Evolutionary conservation across 2,797 vertebrate genomes (phyloP).

Genomic region (Melanotaenia boesemani): DNA sequence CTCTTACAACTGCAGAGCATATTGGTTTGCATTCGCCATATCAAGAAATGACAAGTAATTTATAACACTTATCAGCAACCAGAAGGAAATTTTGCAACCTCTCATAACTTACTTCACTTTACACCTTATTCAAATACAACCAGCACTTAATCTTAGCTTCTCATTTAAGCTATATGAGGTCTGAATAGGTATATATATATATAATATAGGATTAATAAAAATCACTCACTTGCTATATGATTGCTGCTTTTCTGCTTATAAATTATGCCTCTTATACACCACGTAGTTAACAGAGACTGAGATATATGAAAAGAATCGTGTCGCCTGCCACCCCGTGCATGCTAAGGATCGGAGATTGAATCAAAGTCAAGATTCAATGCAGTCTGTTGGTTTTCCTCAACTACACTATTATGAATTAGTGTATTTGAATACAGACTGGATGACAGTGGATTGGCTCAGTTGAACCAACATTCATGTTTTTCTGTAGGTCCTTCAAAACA

Average conservation of each 20-base stretch:
- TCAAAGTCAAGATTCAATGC: no score
- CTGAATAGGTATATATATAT: conserved; percentile 2
- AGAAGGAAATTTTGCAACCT: conserved; percentile 11
- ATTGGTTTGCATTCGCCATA: background rate
- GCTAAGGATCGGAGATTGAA: no score
- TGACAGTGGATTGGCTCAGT: no score
- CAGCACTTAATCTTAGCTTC: conserved; percentile 6
- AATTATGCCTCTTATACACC: background rate
- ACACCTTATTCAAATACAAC: conserved; percentile 20
- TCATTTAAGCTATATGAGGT: conserved; percentile 1
- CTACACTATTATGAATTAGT: no score
- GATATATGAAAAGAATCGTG: background rate
- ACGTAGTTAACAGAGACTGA: background rate
- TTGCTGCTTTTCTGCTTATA: background rate
- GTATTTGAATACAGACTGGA: no score
- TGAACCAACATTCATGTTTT: background rate
- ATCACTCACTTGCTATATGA: background rate
- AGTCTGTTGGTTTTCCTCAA: no score
- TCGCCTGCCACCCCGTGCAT: no score
- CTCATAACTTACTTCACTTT: conserved; percentile 22
- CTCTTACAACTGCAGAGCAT: background rate
- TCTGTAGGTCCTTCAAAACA: background rate
- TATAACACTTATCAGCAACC: conserved; percentile 19
- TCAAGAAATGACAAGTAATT: conserved; percentile 17
- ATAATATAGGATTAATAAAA: background rate